Evolutionary conservation across 2,888 invertebrate species (phyloP).

Genomic region (Lapara coniferarum): DNA sequence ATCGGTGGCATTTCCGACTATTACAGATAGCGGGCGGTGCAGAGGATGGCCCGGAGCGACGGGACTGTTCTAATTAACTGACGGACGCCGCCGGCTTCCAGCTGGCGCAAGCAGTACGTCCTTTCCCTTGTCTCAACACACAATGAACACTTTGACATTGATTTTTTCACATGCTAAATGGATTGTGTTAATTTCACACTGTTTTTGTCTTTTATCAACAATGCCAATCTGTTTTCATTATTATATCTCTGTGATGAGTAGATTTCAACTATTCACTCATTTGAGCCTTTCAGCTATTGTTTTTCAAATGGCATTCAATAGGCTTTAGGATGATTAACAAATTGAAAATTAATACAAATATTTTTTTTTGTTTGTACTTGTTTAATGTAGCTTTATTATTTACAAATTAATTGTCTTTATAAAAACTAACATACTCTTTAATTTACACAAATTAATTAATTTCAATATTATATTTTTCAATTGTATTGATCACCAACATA

Average conservation of each 20-base stretch:
- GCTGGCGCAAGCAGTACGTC: slow-evolving; percentile 79
- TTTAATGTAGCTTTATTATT: no score
- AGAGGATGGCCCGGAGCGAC: slow-evolving; percentile 77
- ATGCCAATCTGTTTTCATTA: slow-evolving; percentile 22
- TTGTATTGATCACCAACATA: no score
- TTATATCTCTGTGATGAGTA: slow-evolving; percentile 15
- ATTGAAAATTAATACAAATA: not conserved
- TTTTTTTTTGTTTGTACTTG: not conserved
- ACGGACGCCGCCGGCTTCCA: slow-evolving; percentile 80
- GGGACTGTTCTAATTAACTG: slow-evolving; percentile 77
- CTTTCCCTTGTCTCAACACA: slow-evolving; percentile 26
- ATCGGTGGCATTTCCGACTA: slow-evolving; percentile 79
- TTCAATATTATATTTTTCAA: no score
- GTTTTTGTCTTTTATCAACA: slow-evolving; percentile 20
- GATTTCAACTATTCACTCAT: slow-evolving; percentile 22
- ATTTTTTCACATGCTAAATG: slow-evolving; percentile 36
- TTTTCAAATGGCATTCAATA: slow-evolving; percentile 7
- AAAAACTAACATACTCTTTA: no score
- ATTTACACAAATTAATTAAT: no score
- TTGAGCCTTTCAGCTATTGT: slow-evolving; percentile 3
- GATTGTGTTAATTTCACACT: slow-evolving; percentile 27
- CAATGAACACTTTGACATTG: slow-evolving; percentile 37
- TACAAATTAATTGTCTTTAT: no score
- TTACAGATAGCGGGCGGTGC: slow-evolving; percentile 78
- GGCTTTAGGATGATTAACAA: slow-evolving; percentile 28